These are phyloP conservation scores for Heteractis magnifica DNA, from an alignment of 92 coral and sea anemone species.

Conservation along the genomic window DNA sequence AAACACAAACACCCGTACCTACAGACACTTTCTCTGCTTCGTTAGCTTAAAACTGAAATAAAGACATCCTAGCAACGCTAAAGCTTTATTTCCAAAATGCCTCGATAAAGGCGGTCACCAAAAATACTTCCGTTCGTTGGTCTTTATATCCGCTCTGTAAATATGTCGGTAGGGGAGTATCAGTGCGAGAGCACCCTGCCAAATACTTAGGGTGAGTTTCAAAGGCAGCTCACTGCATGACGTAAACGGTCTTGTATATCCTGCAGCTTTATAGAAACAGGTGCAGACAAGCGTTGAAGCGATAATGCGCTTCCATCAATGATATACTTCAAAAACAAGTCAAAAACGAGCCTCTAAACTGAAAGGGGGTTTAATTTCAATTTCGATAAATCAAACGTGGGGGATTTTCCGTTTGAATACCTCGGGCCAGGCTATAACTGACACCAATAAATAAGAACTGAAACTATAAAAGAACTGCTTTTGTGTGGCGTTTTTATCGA, in stretches of 20 bases:
- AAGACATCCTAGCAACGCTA: neutral
- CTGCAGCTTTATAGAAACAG: neutral
- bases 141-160: neutral
- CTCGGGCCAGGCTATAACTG: no score
- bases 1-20: neutral
- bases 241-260: neutral
- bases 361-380: neutral
- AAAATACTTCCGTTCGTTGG: constrained; percentile 3
- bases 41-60: neutral
- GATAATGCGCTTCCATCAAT: constrained; percentile 4
- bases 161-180: neutral
- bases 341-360: neutral
- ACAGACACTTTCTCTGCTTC: no score
- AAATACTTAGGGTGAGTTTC: neutral
- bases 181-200: neutral
- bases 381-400: neutral
- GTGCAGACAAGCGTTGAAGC: neutral
- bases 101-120: neutral
- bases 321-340: neutral
- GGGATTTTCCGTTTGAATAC: neutral
- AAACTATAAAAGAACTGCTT: no score
- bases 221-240: neutral
- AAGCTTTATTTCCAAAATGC: neutral
- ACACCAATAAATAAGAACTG: no score
- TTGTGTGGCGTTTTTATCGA: no score